A percentile compares a stretch with the other conserved stretches of the same genome.
Conservation (phyloP, 2,113 vertebrate species). For the Syngnathus scovelli region DNA sequence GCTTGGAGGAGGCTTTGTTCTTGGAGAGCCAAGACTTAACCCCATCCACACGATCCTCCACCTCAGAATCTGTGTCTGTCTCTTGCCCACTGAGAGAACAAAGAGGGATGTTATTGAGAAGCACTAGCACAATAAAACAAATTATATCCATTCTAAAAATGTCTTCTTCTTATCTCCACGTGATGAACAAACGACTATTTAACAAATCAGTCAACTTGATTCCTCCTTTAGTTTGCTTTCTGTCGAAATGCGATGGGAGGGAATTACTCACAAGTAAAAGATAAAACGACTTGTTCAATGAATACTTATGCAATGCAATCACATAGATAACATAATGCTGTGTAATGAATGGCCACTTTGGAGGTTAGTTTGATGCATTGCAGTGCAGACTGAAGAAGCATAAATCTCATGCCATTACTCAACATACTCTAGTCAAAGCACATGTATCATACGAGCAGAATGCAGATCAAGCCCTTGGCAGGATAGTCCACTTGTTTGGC, state of each 20-base stretch:
- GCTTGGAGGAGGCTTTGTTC: conserved; percentile 77
- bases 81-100: conserved; percentile 79
- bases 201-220: neutral
- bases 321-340: neutral
- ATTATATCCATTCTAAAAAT: neutral
- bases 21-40: conserved; percentile 92
- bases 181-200: neutral
- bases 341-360: neutral
- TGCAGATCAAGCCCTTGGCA: conserved; percentile 51
- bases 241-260: neutral
- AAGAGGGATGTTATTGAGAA: neutral
- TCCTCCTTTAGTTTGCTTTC: neutral
- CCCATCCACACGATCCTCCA: conserved; percentile 93
- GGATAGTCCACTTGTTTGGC: conserved; percentile 62
- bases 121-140: neutral
- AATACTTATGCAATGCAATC: conserved; percentile 12
- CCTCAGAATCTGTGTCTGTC: conserved; percentile 87
- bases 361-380: conserved; percentile 23
- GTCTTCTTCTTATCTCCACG: conserved; percentile 3
- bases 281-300: conserved; percentile 19
- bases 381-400: conserved; percentile 19
- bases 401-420: conserved; percentile 15
- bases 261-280: neutral
- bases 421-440: conserved; percentile 10
- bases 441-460: conserved; percentile 25